These are phyloP conservation scores for Tillus elongatus DNA, from an alignment of 2,888 invertebrate species.

Conservation along the genomic window DNA sequence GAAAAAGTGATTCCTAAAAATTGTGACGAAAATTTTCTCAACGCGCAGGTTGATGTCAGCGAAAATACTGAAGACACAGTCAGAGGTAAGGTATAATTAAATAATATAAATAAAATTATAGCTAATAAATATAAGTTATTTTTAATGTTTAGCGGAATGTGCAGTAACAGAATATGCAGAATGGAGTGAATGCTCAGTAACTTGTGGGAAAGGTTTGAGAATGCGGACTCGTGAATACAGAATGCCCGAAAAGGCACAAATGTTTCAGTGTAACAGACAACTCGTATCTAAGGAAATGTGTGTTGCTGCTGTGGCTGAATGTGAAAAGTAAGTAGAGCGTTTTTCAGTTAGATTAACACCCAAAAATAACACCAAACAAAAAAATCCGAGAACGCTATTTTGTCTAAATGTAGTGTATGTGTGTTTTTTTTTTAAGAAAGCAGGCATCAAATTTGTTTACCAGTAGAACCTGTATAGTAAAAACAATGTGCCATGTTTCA, in stretches of 20 bases:
- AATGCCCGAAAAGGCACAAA: conserved; percentile 61
- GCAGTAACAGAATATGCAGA: conserved; percentile 62
- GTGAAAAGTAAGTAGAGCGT: conserved; percentile 55
- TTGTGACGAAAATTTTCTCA: conserved; percentile 58
- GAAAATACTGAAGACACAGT: conserved; percentile 61
- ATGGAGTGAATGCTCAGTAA: conserved; percentile 77
- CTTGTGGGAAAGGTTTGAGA: conserved; percentile 80
- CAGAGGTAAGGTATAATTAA: conserved; percentile 45
- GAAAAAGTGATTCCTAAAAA: conserved; percentile 64
- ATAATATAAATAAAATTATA: too few relatives aligned
- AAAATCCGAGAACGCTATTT: not conserved
- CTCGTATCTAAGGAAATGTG: conserved; percentile 87
- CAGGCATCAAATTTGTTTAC: too few relatives aligned
- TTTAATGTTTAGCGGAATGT: conserved; percentile 60
- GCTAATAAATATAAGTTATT: too few relatives aligned
- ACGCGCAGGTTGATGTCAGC: conserved; percentile 51
- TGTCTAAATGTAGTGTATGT: too few relatives aligned
- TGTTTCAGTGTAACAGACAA: conserved; percentile 61
- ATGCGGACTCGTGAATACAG: conserved; percentile 67
- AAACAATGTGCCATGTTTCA: too few relatives aligned
- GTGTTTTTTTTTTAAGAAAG: too few relatives aligned
- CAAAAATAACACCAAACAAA: conserved; percentile 4
- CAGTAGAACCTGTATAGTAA: too few relatives aligned
- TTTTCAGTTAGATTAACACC: too few relatives aligned
- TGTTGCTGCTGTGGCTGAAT: conserved; percentile 64